Conservation (phyloP, 2,888 invertebrate genomes). For the Xestia sexstrigata region DNA sequence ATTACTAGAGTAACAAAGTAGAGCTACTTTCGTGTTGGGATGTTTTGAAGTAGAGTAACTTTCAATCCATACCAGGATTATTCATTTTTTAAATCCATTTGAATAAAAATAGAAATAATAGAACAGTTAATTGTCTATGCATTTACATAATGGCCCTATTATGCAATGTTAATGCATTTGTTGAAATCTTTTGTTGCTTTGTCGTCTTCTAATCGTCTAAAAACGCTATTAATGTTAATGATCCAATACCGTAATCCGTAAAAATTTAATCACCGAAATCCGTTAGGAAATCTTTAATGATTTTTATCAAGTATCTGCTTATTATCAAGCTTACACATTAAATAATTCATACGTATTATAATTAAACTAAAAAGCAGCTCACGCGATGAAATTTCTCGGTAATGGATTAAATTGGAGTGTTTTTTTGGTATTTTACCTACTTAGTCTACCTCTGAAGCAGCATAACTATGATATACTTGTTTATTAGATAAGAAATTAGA, state of each 20-base stretch:
- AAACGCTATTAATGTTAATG: conserved; percentile 22
- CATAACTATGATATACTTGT: neutral
- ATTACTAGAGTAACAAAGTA: conserved; percentile 9
- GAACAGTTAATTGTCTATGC: neutral
- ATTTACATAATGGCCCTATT: neutral
- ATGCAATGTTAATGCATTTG: conserved; percentile 23
- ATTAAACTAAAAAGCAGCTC: neutral
- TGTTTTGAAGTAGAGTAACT: conserved; percentile 15
- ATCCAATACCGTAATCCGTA: conserved; percentile 16
- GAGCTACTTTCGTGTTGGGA: conserved; percentile 5
- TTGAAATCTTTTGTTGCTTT: conserved; percentile 13
- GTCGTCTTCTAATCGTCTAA: conserved; percentile 16
- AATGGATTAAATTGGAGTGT: neutral
- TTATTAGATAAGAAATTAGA: neutral
- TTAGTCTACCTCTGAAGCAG: neutral
- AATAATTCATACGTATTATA: neutral
- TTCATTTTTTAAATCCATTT: neutral
- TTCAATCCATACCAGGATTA: neutral
- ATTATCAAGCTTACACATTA: neutral
- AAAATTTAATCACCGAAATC: conserved; percentile 7
- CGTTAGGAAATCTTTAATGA: conserved; percentile 10
- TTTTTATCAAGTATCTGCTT: neutral
- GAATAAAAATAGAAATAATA: neutral
- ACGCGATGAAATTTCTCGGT: too few species aligned
- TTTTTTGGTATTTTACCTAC: neutral